A percentile compares a stretch with the other conserved stretches of the same genome.
Conservation (phyloP, 2,797 vertebrate species). For the Amblyraja radiata region DNA sequence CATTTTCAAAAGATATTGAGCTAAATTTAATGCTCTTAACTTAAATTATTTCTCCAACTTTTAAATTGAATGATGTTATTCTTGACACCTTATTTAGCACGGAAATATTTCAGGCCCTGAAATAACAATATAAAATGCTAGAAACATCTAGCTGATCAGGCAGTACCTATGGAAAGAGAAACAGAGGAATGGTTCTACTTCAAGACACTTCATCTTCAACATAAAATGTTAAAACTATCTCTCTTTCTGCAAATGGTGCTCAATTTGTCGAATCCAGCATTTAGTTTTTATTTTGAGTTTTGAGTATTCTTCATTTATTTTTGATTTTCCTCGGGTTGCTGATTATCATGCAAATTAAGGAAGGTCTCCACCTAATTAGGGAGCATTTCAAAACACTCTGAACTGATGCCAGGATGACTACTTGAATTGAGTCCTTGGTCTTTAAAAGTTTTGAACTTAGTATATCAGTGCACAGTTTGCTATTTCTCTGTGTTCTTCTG, state of each 20-base stretch:
- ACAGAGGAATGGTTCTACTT: no score
- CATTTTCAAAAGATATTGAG: neutral
- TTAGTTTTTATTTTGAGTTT: no score
- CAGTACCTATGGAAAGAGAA: no score
- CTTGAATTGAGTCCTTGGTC: neutral
- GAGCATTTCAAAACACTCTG: neutral
- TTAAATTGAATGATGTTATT: neutral
- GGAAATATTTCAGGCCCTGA: neutral
- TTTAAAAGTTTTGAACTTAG: neutral
- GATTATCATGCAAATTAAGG: neutral
- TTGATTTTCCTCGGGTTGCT: no score
- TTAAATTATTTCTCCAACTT: neutral
- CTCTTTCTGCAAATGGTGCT: no score
- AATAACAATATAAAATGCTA: no score
- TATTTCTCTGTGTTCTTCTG: neutral
- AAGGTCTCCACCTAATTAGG: neutral
- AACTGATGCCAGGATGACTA: neutral
- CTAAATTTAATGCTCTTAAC: neutral
- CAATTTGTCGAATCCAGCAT: no score
- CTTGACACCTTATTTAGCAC: neutral
- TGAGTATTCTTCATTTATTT: no score
- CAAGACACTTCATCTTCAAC: no score
- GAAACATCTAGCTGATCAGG: no score
- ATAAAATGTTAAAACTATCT: no score
- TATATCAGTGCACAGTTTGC: neutral